Evolutionary conservation across 2,888 invertebrate genomes (phyloP), one percentile per base, ranked within the genome.

Genomic region (Thereva unica): DNA sequence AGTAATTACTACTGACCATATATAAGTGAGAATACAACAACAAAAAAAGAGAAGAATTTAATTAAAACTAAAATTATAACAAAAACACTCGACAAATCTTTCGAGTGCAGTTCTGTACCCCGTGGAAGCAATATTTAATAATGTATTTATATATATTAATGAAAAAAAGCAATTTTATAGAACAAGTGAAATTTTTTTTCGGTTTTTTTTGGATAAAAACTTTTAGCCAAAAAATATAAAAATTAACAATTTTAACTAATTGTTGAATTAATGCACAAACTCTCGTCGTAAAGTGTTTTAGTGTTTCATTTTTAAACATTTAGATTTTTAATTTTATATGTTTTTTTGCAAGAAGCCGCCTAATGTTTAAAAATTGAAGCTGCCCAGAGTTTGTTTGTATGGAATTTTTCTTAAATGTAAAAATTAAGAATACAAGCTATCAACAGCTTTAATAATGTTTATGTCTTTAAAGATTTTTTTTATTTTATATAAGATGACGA

Each of bases 1-100:
- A 74, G 23, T 23, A 23, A 23, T 23, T 23, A 23, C 23, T 23
- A 23, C 23, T 23, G 75, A 76, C 70, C 74, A 74, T 52, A 79
- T 23, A 23, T 23, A 23, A 23, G 23, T 23, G 23, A 23, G 23
- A 23, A 23, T 23, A 23, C 23, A 23, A n/a, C n/a, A n/a, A n/a
- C n/a, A n/a, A n/a, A n/a, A 23, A 23, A 23, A 23, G 2, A 23
- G 23, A 23, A 23, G 23, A 49, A 49, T 49, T 35, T 68, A 4
- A 69, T 66, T 54, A 63, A n/a, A n/a, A 69, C 8, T 45, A 64
- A 61, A 69, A 68, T 34, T 69, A 69, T 40, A 38, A 23, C 23
- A 23, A 23, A 37, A 52, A 50, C 1, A 34, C 49, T 23, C 40
- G n/a, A n/a, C 41, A 35, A 50, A 34, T 23, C 7, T 38, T 40